These are phyloP conservation scores for Dynastes hyllus DNA, from an alignment of 2,888 invertebrate genomes.

Conservation along the genomic window DNA sequence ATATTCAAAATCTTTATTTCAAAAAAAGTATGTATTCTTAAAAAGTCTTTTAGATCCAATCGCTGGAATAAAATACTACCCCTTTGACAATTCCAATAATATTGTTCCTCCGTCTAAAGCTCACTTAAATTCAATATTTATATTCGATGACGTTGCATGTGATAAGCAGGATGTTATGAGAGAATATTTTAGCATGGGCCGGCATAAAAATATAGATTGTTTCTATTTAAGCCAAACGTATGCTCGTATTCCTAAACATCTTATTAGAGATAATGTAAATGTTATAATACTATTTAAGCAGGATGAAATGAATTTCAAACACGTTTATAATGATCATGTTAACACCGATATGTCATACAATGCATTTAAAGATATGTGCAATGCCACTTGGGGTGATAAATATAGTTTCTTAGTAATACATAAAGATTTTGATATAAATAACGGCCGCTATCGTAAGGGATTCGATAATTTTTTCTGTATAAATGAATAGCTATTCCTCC, in stretches of 20 bases:
- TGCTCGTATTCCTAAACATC: conserved; percentile 63
- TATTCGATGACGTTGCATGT: conserved; percentile 67
- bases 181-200: conserved; percentile 62
- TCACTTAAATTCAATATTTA: conserved; percentile 63
- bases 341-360: conserved; percentile 55
- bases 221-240: conserved; percentile 60
- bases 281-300: conserved; percentile 61
- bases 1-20: conserved; percentile 63
- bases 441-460: not conserved
- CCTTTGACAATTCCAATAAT: conserved; percentile 55
- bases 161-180: conserved; percentile 62
- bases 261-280: conserved; percentile 66
- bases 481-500: too few relatives aligned
- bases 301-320: too few relatives aligned
- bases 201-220: conserved; percentile 64
- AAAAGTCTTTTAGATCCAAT: conserved; percentile 56
- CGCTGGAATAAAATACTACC: conserved; percentile 59
- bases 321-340: too few relatives aligned
- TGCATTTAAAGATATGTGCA: conserved; percentile 61
- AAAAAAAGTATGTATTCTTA: conserved; percentile 63
- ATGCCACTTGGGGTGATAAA: conserved; percentile 61
- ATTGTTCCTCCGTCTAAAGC: conserved; percentile 58
- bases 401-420: conserved; percentile 57
- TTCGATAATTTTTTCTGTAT: not conserved
- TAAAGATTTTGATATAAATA: conserved; percentile 1